Conservation (phyloP, 2,113 vertebrate genomes). For the Phyllostomus discolor region DNA sequence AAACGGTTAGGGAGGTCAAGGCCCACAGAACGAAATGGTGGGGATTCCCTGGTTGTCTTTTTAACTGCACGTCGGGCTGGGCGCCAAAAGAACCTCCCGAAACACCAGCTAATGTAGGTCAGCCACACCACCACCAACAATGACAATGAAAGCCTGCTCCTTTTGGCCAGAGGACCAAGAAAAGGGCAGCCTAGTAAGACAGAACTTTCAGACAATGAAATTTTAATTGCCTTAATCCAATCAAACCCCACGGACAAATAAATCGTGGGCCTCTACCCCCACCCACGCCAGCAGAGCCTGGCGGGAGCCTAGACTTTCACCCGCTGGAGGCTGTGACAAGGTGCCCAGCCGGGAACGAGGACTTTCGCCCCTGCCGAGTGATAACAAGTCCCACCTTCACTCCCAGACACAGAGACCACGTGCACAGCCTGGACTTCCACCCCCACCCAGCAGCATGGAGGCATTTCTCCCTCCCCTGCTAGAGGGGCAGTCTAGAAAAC, state of each 20-base stretch:
- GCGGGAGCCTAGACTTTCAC: not conserved
- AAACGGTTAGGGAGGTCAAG: not conserved
- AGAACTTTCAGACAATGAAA: not conserved
- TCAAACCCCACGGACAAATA: not conserved
- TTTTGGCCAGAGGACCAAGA: not conserved
- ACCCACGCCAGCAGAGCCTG: not conserved
- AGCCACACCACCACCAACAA: no score
- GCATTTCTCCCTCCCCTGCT: not conserved
- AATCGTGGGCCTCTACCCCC: fast-evolving
- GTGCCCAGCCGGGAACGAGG: not conserved
- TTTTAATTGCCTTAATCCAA: not conserved
- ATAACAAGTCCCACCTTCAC: not conserved
- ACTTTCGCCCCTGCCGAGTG: not conserved
- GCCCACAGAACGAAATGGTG: not conserved
- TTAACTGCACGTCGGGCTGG: not conserved
- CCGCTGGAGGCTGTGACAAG: not conserved
- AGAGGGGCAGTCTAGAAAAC: not conserved
- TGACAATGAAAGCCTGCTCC: not conserved
- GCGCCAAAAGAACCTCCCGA: not conserved
- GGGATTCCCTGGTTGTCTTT: not conserved
- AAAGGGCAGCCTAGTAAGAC: not conserved
- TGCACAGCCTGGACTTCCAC: not conserved
- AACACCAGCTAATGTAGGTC: not conserved
- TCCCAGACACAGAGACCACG: fast-evolving
- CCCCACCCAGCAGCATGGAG: not conserved